Base-by-base conservation (phyloP, 2,888 invertebrate genomes). In the Stenolophus ochropezus region DNA sequence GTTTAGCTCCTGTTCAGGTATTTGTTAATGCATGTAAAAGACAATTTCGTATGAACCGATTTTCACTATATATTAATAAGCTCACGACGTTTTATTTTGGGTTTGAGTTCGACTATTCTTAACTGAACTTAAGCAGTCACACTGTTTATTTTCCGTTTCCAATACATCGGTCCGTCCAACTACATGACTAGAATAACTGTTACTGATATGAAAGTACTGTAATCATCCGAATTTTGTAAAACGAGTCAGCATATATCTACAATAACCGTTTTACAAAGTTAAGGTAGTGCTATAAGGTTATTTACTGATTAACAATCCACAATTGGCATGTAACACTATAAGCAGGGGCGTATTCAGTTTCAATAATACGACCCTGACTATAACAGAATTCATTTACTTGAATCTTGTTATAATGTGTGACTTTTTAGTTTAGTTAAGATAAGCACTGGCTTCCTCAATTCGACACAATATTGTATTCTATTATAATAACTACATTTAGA, bases 181-280 rank as follows among this genome's bases (percentile, higher is more conserved):
- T 69, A 79, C 80, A 80, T 80, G 80, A 80, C 80, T 80, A 80
- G 80, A 80, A 80, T 80, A 56, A 80, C 42, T 80, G 80, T 80
- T 79, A 79, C 79, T 80, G 73, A 80, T 8, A 58, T 73, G 80
- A 80, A 80, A 80, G 73, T 73, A 80, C 80, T 73, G 51, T 49
- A 69, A 79, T 80, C 56, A 73, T 80, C 73, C 73, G 33, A 80
- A 73, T 51, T 53, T 75, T 69, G 65, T 33, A 69, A 69, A 69
- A 69, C 65, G 65, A 69, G n/a, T 27, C n/a, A 14, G 25, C 33
- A 69, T 33, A 65, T 69, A 69, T 69, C 61, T 25, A 69, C 33
- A 58, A 20, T 18, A 25, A 27, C 2, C 56, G 76, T 78, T 69
- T 78, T 49, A 49, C 65, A 79, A 69, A 33, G 53, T 69, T 79